Evolutionary conservation across 2,113 vertebrate species (phyloP), one percentile per base, ranked within the genome.

Genomic region (Spea multiplicata): DNA sequence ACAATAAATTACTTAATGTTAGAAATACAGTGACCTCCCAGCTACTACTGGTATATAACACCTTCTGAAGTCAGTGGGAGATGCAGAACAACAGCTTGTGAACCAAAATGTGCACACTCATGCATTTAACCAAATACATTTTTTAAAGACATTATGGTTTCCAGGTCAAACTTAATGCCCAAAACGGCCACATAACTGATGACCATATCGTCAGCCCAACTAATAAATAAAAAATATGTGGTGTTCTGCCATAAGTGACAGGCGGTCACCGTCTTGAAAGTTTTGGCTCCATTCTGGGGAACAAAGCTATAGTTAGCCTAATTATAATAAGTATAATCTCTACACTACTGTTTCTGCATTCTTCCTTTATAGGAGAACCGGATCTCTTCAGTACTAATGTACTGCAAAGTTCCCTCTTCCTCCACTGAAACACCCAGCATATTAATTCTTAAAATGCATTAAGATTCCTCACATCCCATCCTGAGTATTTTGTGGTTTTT

Each of bases 371-470:
- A 62, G 71, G 17, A 45, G 46, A 71, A 65, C 70, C 62, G 61
- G 49, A 66, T 73, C 77, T 73, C 44, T 73, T 70, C 50, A 80
- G 73, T 80, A 62, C 62, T 80, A 80, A 80, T 80, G 70, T 59
- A 73, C 62, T 48, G 71, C 48, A 44, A 57, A 62, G 13, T 70
- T 80, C 70, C 77, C 65, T 80, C 77, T 53, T 73, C 77, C 77
- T 80, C 62, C 52, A 66, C 62, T 80, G 48, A 78, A 78, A 78
- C 50, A 73, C 73, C 71, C 62, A 80, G 62, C 49, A 67, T 80
- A 80, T 80, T 73, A 80, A 80, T 80, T 80, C 77, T 80, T 80
- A 80, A 80, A 80, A 80, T 73, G 77, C 77, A 80, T 73, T 80
- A 80, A 73, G 77, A 59, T 66, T 62, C 49, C 73, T 80, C 50